Conservation (phyloP, 2,888 invertebrate genomes). For the Cephus pygmeus region DNA sequence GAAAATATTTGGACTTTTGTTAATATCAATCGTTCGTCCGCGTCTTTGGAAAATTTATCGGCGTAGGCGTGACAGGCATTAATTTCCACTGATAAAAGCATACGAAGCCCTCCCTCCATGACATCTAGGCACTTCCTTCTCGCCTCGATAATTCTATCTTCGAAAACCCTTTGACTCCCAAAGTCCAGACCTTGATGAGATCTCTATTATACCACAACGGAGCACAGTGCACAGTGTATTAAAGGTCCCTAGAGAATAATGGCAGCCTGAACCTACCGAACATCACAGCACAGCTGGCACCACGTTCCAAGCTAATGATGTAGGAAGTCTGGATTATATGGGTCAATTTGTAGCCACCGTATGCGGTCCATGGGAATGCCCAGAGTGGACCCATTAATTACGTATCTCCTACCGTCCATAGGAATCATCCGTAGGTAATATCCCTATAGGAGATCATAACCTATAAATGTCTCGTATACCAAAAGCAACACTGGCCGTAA, state of each 20-base stretch:
- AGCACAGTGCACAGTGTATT: not conserved
- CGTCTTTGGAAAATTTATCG: not conserved
- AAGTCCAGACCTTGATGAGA: not conserved
- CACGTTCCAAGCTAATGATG: slow-evolving; percentile 23
- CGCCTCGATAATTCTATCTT: not conserved
- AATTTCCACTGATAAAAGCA: not conserved
- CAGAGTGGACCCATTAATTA: slow-evolving; percentile 17
- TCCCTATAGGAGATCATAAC: not conserved
- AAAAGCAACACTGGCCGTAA: not conserved
- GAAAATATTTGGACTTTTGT: not conserved
- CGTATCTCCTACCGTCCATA: slow-evolving; percentile 14
- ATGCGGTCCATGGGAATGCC: slow-evolving; percentile 22
- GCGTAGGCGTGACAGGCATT: not conserved
- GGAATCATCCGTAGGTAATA: not conserved
- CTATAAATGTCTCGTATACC: not conserved
- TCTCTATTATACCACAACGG: not conserved
- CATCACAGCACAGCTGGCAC: slow-evolving; percentile 9
- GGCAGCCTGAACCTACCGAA: not conserved
- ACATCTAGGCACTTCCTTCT: not conserved
- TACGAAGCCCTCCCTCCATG: not conserved
- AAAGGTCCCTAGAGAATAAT: slow-evolving; percentile 11
- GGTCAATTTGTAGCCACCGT: slow-evolving; percentile 37
- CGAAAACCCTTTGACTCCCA: not conserved
- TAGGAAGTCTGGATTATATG: slow-evolving; percentile 38
- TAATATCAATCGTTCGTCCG: not conserved